Evolutionary conservation across 2,113 vertebrate species (phyloP).

Genomic region (Saguinus midas): DNA sequence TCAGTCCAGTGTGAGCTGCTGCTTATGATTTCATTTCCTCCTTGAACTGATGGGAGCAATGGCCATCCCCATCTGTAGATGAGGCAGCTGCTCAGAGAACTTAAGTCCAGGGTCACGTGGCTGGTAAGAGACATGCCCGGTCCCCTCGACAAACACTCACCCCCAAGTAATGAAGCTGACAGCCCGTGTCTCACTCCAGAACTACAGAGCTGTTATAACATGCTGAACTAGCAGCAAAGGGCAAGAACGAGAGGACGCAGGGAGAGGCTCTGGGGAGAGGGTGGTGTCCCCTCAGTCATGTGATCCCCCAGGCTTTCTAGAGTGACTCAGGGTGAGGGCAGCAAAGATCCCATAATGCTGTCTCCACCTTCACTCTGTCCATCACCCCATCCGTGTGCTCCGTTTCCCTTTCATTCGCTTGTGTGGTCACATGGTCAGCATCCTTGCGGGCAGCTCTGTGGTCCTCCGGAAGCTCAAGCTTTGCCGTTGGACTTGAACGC

Average conservation of each 20-base stretch:
- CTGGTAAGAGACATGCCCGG: background rate
- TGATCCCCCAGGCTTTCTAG: background rate
- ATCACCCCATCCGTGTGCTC: fast-evolving
- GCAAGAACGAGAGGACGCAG: background rate
- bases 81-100: background rate
- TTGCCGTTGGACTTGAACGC: background rate
- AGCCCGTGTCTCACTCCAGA: background rate
- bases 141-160: background rate
- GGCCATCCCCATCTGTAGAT: background rate
- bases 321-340: background rate
- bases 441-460: background rate
- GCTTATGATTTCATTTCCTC: background rate
- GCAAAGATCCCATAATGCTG: background rate
- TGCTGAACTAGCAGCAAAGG: too few relatives aligned
- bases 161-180: background rate
- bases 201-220: background rate
- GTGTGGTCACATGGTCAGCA: background rate
- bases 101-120: background rate
- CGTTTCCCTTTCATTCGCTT: too few relatives aligned
- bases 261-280: background rate
- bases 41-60: background rate
- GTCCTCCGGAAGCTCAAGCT: background rate
- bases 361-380: background rate
- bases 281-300: fast-evolving
- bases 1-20: background rate